A percentile compares a stretch with the other conserved stretches of the same genome.
Conservation (phyloP, 2,888 invertebrate species). For the Eledona agricola region DNA sequence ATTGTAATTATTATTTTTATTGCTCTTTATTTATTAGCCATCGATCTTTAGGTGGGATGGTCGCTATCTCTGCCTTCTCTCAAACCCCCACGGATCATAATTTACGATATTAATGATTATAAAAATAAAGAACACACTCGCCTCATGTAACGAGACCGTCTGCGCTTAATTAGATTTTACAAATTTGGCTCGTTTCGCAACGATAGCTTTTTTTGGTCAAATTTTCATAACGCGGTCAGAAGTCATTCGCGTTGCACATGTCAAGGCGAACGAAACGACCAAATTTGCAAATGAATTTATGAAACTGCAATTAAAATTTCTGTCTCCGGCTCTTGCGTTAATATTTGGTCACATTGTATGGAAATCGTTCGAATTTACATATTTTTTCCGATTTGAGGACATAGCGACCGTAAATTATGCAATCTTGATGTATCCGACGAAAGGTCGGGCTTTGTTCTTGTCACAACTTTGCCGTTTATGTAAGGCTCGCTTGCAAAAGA, state of each 20-base stretch:
- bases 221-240: slow-evolving; percentile 1
- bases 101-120: no score
- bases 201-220: no score
- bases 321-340: slow-evolving; percentile 2
- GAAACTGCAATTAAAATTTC: neutral
- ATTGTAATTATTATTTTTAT: slow-evolving; percentile 4
- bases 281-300: neutral
- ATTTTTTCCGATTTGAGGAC: slow-evolving; percentile 15
- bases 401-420: slow-evolving; percentile 8
- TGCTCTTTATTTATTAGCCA: slow-evolving; percentile 7
- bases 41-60: neutral
- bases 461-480: no score
- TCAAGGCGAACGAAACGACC: slow-evolving; percentile 4
- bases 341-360: slow-evolving; percentile 20
- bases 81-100: neutral
- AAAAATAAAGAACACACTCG: no score
- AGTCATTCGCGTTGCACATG: no score
- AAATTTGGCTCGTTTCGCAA: no score
- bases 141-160: no score
- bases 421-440: slow-evolving; percentile 2
- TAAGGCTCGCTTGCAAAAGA: no score
- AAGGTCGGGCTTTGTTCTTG: slow-evolving; percentile 6
- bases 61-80: neutral
- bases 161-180: no score
- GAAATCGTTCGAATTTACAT: slow-evolving; percentile 15